These are phyloP conservation scores for Diacarnus erythraeanus DNA, from an alignment of 37 sponge, comb jelly and placozoan species.

Conservation along the genomic window DNA sequence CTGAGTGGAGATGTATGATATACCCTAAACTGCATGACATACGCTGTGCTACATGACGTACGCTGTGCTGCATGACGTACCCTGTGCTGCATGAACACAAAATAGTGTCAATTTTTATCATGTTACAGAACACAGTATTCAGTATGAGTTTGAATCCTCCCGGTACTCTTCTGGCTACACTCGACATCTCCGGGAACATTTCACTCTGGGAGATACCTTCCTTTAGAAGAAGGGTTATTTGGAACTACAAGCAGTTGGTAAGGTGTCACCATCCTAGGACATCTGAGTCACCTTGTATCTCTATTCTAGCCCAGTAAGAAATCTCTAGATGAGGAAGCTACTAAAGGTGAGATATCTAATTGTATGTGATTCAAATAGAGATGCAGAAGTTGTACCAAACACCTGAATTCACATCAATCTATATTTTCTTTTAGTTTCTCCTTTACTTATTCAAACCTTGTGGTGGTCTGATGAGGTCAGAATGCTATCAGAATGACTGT, in stretches of 20 bases:
- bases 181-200: constrained; percentile 52
- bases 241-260: constrained; percentile 46
- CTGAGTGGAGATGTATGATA: too few species aligned
- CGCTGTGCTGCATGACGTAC: too few species aligned
- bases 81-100: too few species aligned
- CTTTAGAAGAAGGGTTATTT: constrained; percentile 23
- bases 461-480: constrained; percentile 73
- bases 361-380: too few species aligned
- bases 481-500: too few species aligned
- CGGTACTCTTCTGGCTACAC: constrained; percentile 41
- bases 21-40: too few species aligned
- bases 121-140: constrained; percentile 35
- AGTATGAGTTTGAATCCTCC: constrained; percentile 46
- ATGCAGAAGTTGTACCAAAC: too few species aligned
- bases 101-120: too few species aligned
- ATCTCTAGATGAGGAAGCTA: neutral
- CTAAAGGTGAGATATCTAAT: neutral
- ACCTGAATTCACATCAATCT: neutral
- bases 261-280: neutral
- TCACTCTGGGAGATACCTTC: constrained; percentile 66
- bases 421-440: neutral
- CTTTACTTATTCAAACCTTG: constrained; percentile 23
- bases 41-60: too few species aligned
- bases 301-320: neutral
- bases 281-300: neutral